These are phyloP conservation scores for Gila robusta DNA, from an alignment of 2,797 vertebrate species.

Conservation along the genomic window DNA sequence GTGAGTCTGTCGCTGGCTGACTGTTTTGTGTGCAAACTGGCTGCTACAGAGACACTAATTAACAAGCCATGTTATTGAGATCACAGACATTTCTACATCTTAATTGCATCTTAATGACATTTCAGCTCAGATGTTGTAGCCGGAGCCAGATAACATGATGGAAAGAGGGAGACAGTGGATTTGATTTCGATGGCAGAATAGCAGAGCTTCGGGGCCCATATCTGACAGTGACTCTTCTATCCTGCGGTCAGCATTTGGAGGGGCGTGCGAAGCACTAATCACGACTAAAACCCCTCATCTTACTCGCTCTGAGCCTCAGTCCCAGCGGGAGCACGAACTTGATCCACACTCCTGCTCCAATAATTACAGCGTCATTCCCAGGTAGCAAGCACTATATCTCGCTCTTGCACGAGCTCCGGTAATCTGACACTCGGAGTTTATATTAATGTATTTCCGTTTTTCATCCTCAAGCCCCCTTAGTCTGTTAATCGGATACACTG, in stretches of 20 bases:
- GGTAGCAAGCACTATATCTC: slow-evolving; percentile 43
- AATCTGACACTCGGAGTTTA: slow-evolving; percentile 45
- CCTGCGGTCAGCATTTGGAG: slow-evolving; percentile 31
- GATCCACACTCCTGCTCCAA: slow-evolving; percentile 39
- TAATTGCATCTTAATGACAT: slow-evolving; percentile 86
- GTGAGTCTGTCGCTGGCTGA: slow-evolving; percentile 6
- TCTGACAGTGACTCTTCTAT: slow-evolving; percentile 25
- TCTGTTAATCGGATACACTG: slow-evolving; percentile 32
- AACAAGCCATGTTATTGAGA: slow-evolving; percentile 73
- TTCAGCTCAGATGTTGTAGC: slow-evolving; percentile 71
- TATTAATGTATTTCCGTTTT: slow-evolving; percentile 32
- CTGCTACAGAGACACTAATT: slow-evolving; percentile 75
- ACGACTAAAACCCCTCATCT: slow-evolving; percentile 44
- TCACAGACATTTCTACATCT: slow-evolving; percentile 79
- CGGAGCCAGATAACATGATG: slow-evolving; percentile 52
- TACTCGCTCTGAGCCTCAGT: slow-evolving; percentile 17
- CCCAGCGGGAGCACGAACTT: slow-evolving; percentile 39
- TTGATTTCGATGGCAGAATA: slow-evolving; percentile 48
- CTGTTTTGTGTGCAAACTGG: slow-evolving; percentile 69
- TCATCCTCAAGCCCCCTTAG: slow-evolving; percentile 7
- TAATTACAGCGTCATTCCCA: slow-evolving; percentile 55
- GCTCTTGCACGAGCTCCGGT: slow-evolving; percentile 22
- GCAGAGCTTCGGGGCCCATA: slow-evolving; percentile 10
- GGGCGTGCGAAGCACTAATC: slow-evolving; percentile 36
- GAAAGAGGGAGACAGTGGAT: slow-evolving; percentile 32